phyloP scores from a whole-genome alignment of 2,888 invertebrate species.

The Chaitophorus viminalis region DNA sequence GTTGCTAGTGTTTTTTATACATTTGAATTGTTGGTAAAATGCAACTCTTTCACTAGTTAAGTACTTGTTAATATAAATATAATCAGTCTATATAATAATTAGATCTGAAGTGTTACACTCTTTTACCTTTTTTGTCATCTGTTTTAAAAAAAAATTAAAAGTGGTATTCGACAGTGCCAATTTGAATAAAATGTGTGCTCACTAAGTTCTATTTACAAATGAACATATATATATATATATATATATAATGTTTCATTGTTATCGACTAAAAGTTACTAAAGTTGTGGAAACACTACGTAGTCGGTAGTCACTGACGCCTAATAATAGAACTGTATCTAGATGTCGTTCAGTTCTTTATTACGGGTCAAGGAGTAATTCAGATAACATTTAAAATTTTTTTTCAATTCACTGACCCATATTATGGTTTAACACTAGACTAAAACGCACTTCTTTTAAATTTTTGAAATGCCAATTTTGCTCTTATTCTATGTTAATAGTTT shows the following conservation, averaged over 20 bases:
- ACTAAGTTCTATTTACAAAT: not conserved
- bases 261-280: not conserved
- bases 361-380: constrained; percentile 17
- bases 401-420: constrained; percentile 28
- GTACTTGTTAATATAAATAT: too few relatives aligned
- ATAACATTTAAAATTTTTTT: constrained; percentile 8
- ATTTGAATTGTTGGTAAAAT: too few relatives aligned
- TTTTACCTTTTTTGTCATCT: too few relatives aligned
- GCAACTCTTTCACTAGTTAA: too few relatives aligned
- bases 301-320: constrained; percentile 1
- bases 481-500: not conserved
- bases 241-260: not conserved
- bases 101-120: too few relatives aligned
- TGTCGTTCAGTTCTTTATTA: not conserved
- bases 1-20: too few relatives aligned
- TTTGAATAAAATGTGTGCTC: not conserved
- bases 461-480: not conserved
- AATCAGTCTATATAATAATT: too few relatives aligned
- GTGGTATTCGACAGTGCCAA: not conserved
- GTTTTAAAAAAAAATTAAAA: too few relatives aligned
- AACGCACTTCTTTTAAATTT: not conserved
- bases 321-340: constrained; percentile 25
- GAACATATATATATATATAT: too few relatives aligned
- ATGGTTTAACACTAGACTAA: not conserved
- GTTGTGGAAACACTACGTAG: not conserved